Evolutionary conservation across 2,797 vertebrate species (phyloP).

Genomic region (Prionace glauca): DNA sequence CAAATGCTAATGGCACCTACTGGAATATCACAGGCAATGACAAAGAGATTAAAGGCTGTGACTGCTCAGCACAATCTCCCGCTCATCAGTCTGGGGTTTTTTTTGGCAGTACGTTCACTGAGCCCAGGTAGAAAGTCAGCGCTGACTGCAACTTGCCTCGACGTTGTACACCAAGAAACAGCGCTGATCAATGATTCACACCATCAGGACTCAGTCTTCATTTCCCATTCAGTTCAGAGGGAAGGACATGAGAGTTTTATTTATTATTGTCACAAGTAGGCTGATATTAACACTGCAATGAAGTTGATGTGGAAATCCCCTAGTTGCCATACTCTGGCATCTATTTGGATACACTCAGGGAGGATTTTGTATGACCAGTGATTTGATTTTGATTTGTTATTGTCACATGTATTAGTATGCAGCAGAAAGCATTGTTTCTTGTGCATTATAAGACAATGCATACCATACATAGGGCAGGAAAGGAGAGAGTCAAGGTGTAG

Average conservation of each 20-base stretch:
- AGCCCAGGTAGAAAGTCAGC: background rate
- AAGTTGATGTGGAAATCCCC: too few species aligned
- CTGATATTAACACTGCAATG: too few species aligned
- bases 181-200: background rate
- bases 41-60: slow-evolving; percentile 98
- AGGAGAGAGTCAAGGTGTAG: too few species aligned
- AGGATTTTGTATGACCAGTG: too few species aligned
- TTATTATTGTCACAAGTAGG: too few species aligned
- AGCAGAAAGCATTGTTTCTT: too few species aligned
- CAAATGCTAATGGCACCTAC: slow-evolving; percentile 99
- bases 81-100: background rate
- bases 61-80: slow-evolving; percentile 56
- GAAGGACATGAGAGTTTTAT: background rate
- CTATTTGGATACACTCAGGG: too few species aligned
- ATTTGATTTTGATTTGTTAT: too few species aligned
- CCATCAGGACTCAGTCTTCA: background rate
- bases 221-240: background rate
- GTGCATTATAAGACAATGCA: too few species aligned
- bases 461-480: too few species aligned
- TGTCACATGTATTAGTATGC: too few species aligned
- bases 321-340: too few species aligned
- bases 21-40: slow-evolving; percentile 99
- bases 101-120: background rate
- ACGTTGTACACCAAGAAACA: background rate
- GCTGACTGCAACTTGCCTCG: background rate